These are phyloP conservation scores for Collichthys lucidus DNA, from an alignment of 2,113 vertebrate species.

Conservation along the genomic window DNA sequence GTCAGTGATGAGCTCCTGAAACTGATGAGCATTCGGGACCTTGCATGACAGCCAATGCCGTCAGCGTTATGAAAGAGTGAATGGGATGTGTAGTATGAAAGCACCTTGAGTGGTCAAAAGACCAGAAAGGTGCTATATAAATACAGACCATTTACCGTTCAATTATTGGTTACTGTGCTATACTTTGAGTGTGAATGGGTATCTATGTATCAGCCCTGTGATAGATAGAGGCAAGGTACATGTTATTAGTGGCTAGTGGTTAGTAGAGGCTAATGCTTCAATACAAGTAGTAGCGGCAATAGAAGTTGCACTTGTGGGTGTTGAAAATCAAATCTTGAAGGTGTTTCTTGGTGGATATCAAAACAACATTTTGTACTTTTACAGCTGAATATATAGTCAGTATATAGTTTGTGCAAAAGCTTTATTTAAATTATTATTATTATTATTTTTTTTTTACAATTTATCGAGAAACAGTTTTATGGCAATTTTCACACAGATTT, in stretches of 20 bases:
- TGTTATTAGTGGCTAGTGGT: background rate
- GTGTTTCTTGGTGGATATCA: background rate
- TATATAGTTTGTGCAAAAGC: background rate
- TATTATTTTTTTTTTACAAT: background rate
- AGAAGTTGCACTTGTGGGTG: background rate
- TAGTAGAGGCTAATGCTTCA: background rate
- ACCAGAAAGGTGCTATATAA: too few relatives aligned
- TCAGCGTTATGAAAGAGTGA: too few relatives aligned
- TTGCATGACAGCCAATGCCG: too few relatives aligned
- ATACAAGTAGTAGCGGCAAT: background rate
- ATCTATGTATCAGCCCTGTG: background rate
- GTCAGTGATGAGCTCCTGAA: too few relatives aligned
- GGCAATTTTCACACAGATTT: conserved; percentile 4
- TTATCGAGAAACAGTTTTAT: background rate
- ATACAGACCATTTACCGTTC: too few relatives aligned
- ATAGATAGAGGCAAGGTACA: background rate
- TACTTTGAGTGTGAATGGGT: background rate
- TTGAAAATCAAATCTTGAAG: background rate
- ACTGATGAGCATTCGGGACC: too few relatives aligned
- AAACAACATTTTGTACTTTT: background rate
- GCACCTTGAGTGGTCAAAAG: too few relatives aligned
- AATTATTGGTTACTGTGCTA: background rate
- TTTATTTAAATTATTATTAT: background rate
- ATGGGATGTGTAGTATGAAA: too few relatives aligned
- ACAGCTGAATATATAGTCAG: background rate